Percentiles rank a stretch among this genome's conserved stretches.
phyloP scores from a whole-genome alignment of 23 tunicate species.

The Aplidium turbinatum region DNA sequence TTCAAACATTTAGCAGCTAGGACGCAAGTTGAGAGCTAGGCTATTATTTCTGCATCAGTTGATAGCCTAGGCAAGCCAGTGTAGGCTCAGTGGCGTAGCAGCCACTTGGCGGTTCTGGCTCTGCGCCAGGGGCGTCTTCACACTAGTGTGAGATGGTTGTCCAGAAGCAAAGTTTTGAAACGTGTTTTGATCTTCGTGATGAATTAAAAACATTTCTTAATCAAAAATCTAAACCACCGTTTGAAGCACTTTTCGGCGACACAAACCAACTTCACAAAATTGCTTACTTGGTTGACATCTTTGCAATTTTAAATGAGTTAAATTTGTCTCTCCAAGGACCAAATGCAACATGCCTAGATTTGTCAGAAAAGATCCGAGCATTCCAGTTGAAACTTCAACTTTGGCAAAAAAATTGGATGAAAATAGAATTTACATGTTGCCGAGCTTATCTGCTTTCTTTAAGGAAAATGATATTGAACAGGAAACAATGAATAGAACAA shows the following conservation, averaged over 20 bases:
- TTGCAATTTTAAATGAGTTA: conserved; percentile 54
- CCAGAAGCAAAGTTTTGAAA: conserved; percentile 49
- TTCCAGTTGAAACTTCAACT: conserved; percentile 33
- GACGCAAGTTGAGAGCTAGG: too few relatives aligned
- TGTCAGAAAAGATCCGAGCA: conserved; percentile 42
- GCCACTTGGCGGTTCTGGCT: too few relatives aligned
- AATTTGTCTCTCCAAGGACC: conserved; percentile 37
- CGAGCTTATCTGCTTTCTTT: conserved; percentile 38
- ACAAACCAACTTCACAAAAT: conserved; percentile 45
- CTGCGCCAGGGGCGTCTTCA: too few relatives aligned
- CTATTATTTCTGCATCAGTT: too few relatives aligned
- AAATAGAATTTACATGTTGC: conserved; percentile 23
- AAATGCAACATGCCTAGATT: conserved; percentile 54
- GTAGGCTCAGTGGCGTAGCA: too few relatives aligned
- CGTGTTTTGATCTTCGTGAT: conserved; percentile 28
- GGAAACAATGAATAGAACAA: conserved; percentile 55
- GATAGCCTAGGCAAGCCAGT: too few relatives aligned
- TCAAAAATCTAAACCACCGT: conserved; percentile 50
- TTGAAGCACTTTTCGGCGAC: conserved; percentile 48
- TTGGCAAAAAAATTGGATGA: conserved; percentile 36
- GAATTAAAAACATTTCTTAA: conserved; percentile 12
- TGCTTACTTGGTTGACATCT: conserved; percentile 52
- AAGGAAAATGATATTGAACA: conserved; percentile 52
- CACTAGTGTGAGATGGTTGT: conserved; percentile 43
- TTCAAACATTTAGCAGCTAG: too few relatives aligned